Base-by-base conservation (phyloP, 2,113 vertebrate genomes). In the Astur gentilis region DNA sequence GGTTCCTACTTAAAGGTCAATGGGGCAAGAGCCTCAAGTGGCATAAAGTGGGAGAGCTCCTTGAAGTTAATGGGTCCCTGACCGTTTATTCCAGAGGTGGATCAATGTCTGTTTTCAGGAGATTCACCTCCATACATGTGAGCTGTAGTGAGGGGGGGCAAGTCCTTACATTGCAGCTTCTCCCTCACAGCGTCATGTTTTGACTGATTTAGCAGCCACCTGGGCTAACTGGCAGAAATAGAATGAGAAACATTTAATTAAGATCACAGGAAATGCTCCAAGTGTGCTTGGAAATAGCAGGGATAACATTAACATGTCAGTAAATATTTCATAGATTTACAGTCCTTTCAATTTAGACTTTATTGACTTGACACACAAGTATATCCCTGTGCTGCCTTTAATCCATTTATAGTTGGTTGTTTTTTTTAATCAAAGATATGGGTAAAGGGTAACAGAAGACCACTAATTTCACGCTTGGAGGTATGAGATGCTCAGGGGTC, bases 281-380 rank as follows among this genome's bases (percentile, higher is more conserved):
- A 92, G 64, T 78, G 78, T 65, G 57, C 84, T 92, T 94, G 83
- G 73, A 94, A 95, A 92, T 94, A 75, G n/a, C 0, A 1, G n/a
- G 80, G 65, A 69, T 87, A 84, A 36, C 71, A 77, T 94, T 85
- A 91, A 81, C 42, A 69, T 55, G 67, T 55, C 93, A 92, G 64
- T 95, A 96, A 97, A 80, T 82, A 93, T 91, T 93, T 93, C 65
- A 91, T 10, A 85, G 62, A 66, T 96, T 93, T 96, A 89, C 38
- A 86, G 29, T 47, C 60, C 69, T 92, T 95, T 94, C 42, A 78
- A 42, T 94, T 79, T 73, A 84, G 75, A 34, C 49, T 83, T 90
- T 93, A 84, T 83, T 66, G 83, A 90, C 57, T 93, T 57, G 27
- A 71, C 42, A 83, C 81, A 66, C 29, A 94, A 61, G 52, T 71